Percentiles rank a stretch among this genome's conserved stretches.
Evolutionary conservation across 2,888 invertebrate genomes (phyloP).

Genomic region (Adela reaumurella): DNA sequence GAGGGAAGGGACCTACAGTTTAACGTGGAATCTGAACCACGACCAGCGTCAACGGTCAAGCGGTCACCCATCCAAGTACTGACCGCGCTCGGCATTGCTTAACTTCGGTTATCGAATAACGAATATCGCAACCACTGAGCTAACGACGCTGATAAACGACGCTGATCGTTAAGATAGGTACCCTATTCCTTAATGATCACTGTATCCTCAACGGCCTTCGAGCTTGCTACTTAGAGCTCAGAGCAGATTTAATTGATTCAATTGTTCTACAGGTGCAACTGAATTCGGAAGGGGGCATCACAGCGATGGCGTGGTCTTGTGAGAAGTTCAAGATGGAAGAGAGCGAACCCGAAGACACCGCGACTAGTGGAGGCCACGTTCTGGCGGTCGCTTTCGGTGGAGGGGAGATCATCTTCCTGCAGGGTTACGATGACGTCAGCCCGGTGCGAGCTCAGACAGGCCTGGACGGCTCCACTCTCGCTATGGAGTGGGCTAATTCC

Average conservation of each 20-base stretch:
- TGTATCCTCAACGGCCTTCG: no score
- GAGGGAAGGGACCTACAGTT: no score
- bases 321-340: conserved; percentile 98
- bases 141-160: no score
- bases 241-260: no score
- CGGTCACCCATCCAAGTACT: no score
- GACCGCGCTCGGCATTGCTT: no score
- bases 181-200: neutral
- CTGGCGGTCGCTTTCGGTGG: conserved; percentile 85
- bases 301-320: conserved; percentile 94
- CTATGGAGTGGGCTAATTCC: conserved; percentile 97
- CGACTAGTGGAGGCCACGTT: conserved; percentile 63
- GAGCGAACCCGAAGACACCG: conserved; percentile 68
- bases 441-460: conserved; percentile 83
- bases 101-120: no score
- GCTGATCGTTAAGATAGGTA: no score
- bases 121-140: no score
- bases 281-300: conserved; percentile 82
- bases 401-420: conserved; percentile 85
- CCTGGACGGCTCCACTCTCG: conserved; percentile 71
- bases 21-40: no score
- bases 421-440: conserved; percentile 90
- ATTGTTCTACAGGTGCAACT: conserved; percentile 65
- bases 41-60: no score
- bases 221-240: no score